These are phyloP conservation scores for Gastrophysa polygoni DNA, from an alignment of 2,888 invertebrate species.

Conservation along the genomic window DNA sequence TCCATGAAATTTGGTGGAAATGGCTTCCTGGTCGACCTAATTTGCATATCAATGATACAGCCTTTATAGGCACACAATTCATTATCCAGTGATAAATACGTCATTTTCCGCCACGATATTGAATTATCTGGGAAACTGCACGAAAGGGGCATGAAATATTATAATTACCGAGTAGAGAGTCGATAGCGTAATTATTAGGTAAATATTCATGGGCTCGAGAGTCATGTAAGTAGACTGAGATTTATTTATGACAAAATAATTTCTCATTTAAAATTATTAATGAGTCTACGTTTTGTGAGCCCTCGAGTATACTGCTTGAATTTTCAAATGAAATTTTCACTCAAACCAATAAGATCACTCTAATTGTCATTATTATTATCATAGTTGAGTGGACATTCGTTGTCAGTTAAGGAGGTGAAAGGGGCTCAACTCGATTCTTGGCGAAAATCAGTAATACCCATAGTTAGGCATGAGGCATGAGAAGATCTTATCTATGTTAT, in stretches of 20 bases:
- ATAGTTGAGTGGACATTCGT: no score
- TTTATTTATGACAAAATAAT: no score
- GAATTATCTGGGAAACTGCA: constrained; percentile 21
- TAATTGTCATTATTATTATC: no score
- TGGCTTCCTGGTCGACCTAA: constrained; percentile 18
- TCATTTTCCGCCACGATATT: constrained; percentile 22
- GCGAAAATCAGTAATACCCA: no score
- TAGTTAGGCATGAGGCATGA: no score
- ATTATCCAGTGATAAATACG: constrained; percentile 23
- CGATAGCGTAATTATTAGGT: neutral
- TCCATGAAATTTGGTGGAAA: constrained; percentile 4
- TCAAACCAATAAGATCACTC: no score
- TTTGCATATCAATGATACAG: constrained; percentile 20
- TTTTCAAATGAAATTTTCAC: no score
- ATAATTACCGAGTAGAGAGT: constrained; percentile 9
- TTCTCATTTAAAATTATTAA: neutral
- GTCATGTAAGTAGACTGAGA: neutral
- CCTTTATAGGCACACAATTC: constrained; percentile 18
- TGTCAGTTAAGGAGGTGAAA: no score
- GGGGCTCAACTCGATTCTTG: no score
- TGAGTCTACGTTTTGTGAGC: no score
- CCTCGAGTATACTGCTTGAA: no score
- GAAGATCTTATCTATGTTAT: no score
- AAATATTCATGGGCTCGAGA: neutral
- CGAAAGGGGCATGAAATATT: constrained; percentile 20